Conservation (phyloP, 2,113 vertebrate species). For the Mandrillus leucophaeus region DNA sequence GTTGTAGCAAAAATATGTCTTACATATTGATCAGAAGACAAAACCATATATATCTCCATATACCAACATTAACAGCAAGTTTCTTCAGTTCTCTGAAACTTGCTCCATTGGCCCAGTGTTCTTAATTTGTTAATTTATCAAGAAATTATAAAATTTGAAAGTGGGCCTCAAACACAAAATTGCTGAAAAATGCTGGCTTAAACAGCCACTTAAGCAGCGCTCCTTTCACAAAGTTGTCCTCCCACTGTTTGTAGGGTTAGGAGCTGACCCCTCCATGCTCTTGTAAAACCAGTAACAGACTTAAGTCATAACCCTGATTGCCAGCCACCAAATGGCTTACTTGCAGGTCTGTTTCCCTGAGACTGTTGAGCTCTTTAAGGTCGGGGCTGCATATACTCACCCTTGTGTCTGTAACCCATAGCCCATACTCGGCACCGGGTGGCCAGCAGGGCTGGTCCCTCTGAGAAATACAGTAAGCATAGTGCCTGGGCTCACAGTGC, state of each 20-base stretch:
- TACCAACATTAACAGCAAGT: background rate
- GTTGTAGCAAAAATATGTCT: background rate
- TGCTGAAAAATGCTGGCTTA: background rate
- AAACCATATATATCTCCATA: background rate
- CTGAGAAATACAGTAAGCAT: background rate
- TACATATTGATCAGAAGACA: background rate
- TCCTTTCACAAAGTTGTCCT: background rate
- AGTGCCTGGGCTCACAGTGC: background rate
- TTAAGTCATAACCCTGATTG: too few species aligned
- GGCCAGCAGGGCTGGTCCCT: background rate
- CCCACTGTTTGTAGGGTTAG: background rate
- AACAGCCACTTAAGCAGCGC: background rate
- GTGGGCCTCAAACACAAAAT: background rate
- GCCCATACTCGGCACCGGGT: background rate
- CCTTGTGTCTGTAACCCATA: background rate
- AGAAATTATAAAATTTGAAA: conserved; percentile 39
- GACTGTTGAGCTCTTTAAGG: background rate
- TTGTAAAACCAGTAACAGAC: background rate
- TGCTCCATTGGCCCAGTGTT: background rate
- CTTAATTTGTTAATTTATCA: background rate
- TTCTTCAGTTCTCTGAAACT: background rate
- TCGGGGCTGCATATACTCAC: too few species aligned
- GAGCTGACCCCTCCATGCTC: background rate
- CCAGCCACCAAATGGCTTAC: background rate
- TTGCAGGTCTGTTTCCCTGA: background rate